Conservation (phyloP, 2,113 vertebrate genomes). For the Lichenostomus cassidix region DNA sequence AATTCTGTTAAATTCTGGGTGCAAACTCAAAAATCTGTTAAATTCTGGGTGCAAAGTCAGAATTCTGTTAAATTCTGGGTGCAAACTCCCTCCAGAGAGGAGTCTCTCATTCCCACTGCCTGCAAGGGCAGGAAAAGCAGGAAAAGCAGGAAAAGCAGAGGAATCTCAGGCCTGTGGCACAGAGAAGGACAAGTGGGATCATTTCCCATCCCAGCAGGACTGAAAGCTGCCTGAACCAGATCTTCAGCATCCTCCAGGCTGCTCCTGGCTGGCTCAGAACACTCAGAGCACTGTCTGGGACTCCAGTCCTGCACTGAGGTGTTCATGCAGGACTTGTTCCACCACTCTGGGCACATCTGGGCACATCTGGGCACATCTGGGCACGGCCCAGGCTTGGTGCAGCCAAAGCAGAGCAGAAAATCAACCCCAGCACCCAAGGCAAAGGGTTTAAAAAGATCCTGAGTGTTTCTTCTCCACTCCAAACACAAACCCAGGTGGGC, state of each 20-base stretch:
- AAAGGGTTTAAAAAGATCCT: accelerated
- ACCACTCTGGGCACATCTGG: not conserved
- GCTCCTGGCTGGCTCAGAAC: not conserved
- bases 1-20: not conserved
- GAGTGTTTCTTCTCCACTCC: not conserved
- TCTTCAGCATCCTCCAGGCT: not conserved
- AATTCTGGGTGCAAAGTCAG: not conserved
- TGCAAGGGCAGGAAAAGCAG: not conserved
- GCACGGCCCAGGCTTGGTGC: not conserved
- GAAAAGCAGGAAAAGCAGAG: not conserved
- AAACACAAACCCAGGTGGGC: not conserved
- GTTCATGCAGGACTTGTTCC: not conserved
- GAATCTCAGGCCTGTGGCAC: not conserved
- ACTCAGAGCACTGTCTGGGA: not conserved
- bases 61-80: not conserved
- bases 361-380: not conserved
- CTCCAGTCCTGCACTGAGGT: not conserved
- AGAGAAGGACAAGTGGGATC: accelerated
- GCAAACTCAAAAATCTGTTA: not conserved
- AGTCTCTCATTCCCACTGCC: not conserved
- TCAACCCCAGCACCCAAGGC: accelerated
- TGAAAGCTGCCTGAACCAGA: accelerated
- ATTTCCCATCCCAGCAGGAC: not conserved
- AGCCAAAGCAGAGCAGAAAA: not conserved
- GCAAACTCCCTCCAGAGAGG: not conserved